Base-by-base conservation (phyloP, 2,888 invertebrate genomes). In the Stegophylla sp. region DNA sequence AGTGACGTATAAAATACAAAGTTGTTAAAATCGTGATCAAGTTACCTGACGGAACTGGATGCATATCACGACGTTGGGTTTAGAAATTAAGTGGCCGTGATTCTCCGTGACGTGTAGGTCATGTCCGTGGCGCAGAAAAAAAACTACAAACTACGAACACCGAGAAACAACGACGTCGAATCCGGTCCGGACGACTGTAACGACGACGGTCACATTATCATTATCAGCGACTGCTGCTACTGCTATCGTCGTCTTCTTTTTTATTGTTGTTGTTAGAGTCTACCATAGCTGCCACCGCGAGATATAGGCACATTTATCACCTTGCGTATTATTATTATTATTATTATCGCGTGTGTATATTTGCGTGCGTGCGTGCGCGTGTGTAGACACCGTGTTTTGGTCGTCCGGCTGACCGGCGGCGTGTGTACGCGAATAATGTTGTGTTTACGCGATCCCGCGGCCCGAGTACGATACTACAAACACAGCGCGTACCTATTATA, bases 11-110 rank as follows among this genome's bases (percentile, higher is more conserved):
- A n/a, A n/a, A n/a, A n/a, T n/a, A 34, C 34, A 34, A 7, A 34
- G 7, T 34, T 5, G 7, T 34, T 34, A 34, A n/a, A 7, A 34
- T 34, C 34, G 34, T 5, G 23, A 20, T 56, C 20, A 56, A 59
- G 13, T 61, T 63, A 79, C 79, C 79, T 63, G 79, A 41, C 13
- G 34, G n/a, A 71, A 71, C 71, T 71, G 71, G 26, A 61, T 61
- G 61, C 79, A 79, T 79, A 61, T 79, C 71, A 61, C 61, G 26
- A 61, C 12, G 61, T 2, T 9, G 12, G 51, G 17, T 17, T 23
- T 20, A 9, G 20, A 56, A 5, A n/a, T 56, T 20, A 56, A 56
- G 1, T 12, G 12, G 51, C 5, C 1, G 17, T 59, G 12, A 26
- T 13, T 13, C 20, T 64, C 45, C 20, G 28, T 23, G 13, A 48